Evolutionary conservation across 2,797 vertebrate species (phyloP), one percentile per base, ranked within the genome.

Genomic region (Clamator glandarius): DNA sequence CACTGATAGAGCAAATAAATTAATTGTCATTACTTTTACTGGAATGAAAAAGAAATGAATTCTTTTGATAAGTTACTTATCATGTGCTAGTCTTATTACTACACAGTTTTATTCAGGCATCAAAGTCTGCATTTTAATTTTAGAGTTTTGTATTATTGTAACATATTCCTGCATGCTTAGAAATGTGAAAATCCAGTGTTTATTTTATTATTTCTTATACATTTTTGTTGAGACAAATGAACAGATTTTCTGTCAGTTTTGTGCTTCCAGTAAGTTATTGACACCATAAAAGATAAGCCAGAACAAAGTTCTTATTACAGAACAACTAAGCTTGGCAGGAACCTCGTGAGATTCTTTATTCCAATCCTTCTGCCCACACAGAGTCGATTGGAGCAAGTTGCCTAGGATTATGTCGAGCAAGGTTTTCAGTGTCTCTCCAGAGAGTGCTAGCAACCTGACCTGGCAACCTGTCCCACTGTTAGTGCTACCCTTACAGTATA

Each of bases 1-100:
- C 62, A 72, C 76, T 87, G 50, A 90, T 87, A 93, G 63, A 93
- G 48, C 72, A 94, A 96, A 92, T 84, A 95, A 92, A 96, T 90
- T 76, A 84, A 55, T 72, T 82, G 68, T 79, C 94, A 92, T 95
- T 95, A 76, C 58, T 90, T 95, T 95, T 93, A 88, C 36, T 94
- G 44, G 29, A 73, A 70, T 95, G 77, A 96, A 93, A 89, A 88
- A 69, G 48, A 84, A 89, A 88, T 82, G 21, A 52, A 7, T 55
- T 75, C 75, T 89, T 91, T 70, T 72, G 3, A 84, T 81, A 92
- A 87, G 57, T 28, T 42, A 67, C 36, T 91, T 89, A 59, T 74
- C 48, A 78, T 31, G n/a, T 21, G 84, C 50, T 63, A 57, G 42
- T 70, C 46, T 64, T 87, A 57, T 64, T 80, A 42, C 35, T 57